Percentiles rank a stretch among this genome's conserved stretches.
Conservation (phyloP, 2,888 invertebrate species). For the Phlogophora meticulosa region DNA sequence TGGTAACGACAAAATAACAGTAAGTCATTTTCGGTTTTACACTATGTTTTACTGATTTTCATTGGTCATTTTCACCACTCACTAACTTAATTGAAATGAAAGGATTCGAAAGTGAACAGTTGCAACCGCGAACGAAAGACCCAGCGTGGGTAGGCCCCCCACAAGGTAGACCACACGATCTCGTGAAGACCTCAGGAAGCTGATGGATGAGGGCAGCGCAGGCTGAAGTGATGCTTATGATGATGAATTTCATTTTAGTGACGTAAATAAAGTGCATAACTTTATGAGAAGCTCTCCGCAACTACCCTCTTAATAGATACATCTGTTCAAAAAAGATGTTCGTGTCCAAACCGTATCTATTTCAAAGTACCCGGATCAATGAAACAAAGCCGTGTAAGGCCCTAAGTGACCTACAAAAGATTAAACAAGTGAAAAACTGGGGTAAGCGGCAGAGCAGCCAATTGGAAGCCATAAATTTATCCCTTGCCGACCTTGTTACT, state of each 20-base stretch:
- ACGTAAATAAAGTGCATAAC: neutral
- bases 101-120: too few species aligned
- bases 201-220: too few species aligned
- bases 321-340: conserved; percentile 12
- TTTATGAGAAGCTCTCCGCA: neutral
- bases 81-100: too few species aligned
- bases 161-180: too few species aligned
- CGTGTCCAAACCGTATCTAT: conserved; percentile 25
- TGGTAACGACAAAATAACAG: neutral
- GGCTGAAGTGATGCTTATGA: too few species aligned
- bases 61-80: too few species aligned
- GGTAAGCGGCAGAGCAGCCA: conserved; percentile 62
- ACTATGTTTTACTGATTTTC: too few species aligned
- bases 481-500: conserved; percentile 63
- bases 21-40: too few species aligned
- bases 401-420: conserved; percentile 65
- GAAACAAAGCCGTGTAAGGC: conserved; percentile 38
- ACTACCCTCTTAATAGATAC: neutral
- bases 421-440: conserved; percentile 68
- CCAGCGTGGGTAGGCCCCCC: too few species aligned
- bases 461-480: conserved; percentile 73
- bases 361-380: conserved; percentile 37
- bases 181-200: too few species aligned
- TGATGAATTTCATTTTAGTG: too few species aligned
- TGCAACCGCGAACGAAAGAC: too few species aligned